Evolutionary conservation across 2,888 invertebrate species (phyloP).

Genomic region (Parnassius apollo): DNA sequence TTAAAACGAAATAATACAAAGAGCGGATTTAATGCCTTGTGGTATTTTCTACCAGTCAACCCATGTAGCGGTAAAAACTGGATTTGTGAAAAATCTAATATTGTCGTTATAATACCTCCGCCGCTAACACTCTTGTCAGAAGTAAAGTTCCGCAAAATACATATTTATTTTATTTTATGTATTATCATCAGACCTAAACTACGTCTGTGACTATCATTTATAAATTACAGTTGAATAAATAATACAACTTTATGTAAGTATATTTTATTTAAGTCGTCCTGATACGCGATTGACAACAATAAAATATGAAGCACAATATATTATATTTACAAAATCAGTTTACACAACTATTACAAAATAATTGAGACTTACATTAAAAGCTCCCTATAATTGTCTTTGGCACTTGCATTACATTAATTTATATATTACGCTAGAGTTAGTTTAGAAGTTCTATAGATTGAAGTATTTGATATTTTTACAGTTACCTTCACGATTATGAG

Average conservation of each 20-base stretch:
- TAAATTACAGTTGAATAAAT: constrained; percentile 24
- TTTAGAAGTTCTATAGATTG: constrained; percentile 6
- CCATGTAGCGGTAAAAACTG: no score
- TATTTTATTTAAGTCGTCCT: constrained; percentile 65
- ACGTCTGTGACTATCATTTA: no score
- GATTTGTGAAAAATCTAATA: no score
- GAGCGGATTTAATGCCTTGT: no score
- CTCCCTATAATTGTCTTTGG: constrained; percentile 74
- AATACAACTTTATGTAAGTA: constrained; percentile 39
- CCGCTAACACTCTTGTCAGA: no score
- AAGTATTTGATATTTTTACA: background rate
- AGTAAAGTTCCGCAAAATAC: no score
- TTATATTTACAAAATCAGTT: constrained; percentile 45
- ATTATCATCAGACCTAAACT: no score
- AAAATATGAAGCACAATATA: constrained; percentile 51
- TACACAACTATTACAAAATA: constrained; percentile 35
- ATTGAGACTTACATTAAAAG: constrained; percentile 63
- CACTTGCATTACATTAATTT: constrained; percentile 58
- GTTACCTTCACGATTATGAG: no score
- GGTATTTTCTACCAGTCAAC: no score
- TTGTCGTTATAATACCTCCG: no score
- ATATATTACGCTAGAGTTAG: constrained; percentile 39
- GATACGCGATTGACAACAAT: constrained; percentile 65
- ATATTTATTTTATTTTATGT: no score
- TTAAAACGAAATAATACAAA: no score